Percentiles rank a stretch among this genome's conserved stretches.
Conservation (phyloP, 2,113 vertebrate species). For the Menura novaehollandiae region DNA sequence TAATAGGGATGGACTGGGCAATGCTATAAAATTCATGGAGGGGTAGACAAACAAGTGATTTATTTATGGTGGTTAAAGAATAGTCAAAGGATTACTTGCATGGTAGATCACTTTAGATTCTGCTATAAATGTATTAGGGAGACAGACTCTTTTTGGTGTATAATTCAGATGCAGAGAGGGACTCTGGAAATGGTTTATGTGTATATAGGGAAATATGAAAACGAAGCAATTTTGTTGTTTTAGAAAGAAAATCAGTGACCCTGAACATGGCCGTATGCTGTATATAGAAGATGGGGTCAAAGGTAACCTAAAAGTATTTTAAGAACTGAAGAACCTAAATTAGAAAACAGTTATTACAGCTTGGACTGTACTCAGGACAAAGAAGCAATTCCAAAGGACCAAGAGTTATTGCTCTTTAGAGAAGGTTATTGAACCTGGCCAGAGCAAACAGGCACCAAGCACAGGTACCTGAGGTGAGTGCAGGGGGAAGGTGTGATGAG, state of each 20-base stretch:
- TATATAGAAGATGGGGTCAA: not conserved
- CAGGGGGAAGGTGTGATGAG: not conserved
- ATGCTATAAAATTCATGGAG: not conserved
- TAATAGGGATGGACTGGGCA: not conserved
- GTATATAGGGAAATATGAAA: not conserved
- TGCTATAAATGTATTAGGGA: not conserved
- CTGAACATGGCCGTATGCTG: not conserved
- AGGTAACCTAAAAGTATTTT: not conserved
- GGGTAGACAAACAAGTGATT: not conserved
- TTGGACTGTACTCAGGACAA: not conserved
- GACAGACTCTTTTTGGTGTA: not conserved
- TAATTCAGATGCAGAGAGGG: not conserved
- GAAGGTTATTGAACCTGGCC: not conserved
- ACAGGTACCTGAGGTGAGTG: not conserved
- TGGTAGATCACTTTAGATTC: not conserved
- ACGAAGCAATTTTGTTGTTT: not conserved
- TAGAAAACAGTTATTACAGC: not conserved
- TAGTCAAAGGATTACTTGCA: not conserved
- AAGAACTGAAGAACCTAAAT: not conserved
- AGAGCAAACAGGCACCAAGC: not conserved
- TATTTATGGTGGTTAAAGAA: not conserved
- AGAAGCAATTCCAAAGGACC: not conserved
- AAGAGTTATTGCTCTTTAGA: not conserved
- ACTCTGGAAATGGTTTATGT: not conserved
- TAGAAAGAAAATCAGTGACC: not conserved